These are phyloP conservation scores for Hippasteria phrygiana DNA, from an alignment of 53 echinoderm and acorn worm species.

Conservation along the genomic window DNA sequence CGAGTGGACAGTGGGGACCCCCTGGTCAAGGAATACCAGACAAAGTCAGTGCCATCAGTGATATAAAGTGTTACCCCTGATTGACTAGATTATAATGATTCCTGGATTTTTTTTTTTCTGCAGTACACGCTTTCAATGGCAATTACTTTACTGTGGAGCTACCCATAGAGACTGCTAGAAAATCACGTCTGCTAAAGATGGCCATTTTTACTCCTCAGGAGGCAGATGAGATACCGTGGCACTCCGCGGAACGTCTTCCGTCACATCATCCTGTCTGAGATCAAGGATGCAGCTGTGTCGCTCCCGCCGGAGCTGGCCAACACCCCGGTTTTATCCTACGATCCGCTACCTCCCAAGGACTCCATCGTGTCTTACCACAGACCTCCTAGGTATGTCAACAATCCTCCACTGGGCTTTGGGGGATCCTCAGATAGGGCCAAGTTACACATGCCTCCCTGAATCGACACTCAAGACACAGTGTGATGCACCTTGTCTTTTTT, in stretches of 20 bases:
- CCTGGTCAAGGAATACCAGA: slow-evolving; percentile 74
- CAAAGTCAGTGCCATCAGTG: slow-evolving; percentile 77
- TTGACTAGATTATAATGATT: background rate
- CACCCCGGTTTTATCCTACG: slow-evolving; percentile 90
- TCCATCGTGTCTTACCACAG: slow-evolving; percentile 82
- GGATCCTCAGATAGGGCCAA: too few relatives aligned
- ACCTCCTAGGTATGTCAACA: slow-evolving; percentile 74
- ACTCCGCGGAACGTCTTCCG: slow-evolving; percentile 93
- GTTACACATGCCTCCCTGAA: too few relatives aligned
- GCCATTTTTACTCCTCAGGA: slow-evolving; percentile 68
- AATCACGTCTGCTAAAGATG: too few relatives aligned
- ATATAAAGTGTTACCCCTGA: background rate
- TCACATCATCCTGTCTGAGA: slow-evolving; percentile 92
- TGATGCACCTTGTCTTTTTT: too few relatives aligned
- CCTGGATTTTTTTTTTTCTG: too few relatives aligned
- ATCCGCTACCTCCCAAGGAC: slow-evolving; percentile 92
- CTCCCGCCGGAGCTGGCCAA: slow-evolving; percentile 87
- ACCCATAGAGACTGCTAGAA: too few relatives aligned
- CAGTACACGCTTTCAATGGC: too few relatives aligned
- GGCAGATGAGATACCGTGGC: slow-evolving; percentile 78
- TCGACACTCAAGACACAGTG: too few relatives aligned
- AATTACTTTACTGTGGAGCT: too few relatives aligned
- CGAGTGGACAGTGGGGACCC: slow-evolving; percentile 74
- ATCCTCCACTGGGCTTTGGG: background rate
- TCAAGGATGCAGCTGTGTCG: slow-evolving; percentile 82